Evolutionary conservation across 64 coral and sea anemone species (phyloP).

Genomic region (Orbicella faveolata): DNA sequence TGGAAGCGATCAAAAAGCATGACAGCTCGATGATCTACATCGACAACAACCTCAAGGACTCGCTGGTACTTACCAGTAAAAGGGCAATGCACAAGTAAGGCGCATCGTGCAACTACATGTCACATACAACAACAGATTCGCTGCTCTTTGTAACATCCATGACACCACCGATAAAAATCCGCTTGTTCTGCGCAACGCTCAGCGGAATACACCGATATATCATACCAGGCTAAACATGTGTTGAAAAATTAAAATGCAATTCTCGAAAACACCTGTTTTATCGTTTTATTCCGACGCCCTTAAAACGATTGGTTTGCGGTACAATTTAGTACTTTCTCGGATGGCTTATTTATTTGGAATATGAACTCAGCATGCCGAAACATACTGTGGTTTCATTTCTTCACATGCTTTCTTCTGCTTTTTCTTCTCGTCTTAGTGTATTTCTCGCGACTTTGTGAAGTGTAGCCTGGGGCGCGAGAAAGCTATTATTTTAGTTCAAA

Average conservation of each 20-base stretch:
- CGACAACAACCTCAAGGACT: background rate
- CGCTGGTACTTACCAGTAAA: background rate
- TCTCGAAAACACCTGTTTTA: constrained; percentile 8
- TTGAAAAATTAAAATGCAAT: constrained; percentile 20
- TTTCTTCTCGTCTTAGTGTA: background rate
- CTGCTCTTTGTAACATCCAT: background rate
- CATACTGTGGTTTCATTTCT: background rate
- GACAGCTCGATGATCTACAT: background rate
- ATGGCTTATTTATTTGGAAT: background rate
- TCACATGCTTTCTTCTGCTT: background rate
- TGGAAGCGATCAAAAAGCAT: background rate
- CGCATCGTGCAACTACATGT: too few relatives aligned
- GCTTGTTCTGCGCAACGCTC: background rate
- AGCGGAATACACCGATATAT: background rate
- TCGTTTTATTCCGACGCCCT: background rate
- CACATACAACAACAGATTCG: background rate
- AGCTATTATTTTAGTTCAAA: too few relatives aligned
- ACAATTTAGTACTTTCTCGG: background rate
- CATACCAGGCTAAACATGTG: background rate
- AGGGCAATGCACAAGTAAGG: background rate
- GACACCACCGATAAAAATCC: too few relatives aligned
- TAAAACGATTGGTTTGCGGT: constrained; percentile 4
- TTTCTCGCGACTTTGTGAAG: too few relatives aligned
- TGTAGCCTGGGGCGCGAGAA: too few relatives aligned
- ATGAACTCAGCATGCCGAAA: background rate